Percentiles rank a stretch among this genome's conserved stretches.
Evolutionary conservation across 2,797 vertebrate genomes (phyloP).

Genomic region (Pelodytes ibericus): DNA sequence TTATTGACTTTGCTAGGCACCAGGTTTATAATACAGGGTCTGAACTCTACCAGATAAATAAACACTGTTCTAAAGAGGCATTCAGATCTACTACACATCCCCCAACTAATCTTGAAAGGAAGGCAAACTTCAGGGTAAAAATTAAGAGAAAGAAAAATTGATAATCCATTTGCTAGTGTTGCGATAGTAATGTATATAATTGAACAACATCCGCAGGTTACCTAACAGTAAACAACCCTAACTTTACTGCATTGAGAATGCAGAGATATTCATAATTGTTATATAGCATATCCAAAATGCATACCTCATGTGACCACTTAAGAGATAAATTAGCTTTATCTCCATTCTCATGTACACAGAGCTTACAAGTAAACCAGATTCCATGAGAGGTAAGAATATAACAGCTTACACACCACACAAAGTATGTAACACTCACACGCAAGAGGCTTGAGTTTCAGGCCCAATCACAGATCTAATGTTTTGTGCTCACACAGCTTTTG

Average conservation of each 20-base stretch:
- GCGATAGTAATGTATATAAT: too few relatives aligned
- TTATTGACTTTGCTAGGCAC: not conserved
- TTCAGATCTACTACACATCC: too few relatives aligned
- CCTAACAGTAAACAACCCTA: too few relatives aligned
- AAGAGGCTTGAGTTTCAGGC: conserved; percentile 33
- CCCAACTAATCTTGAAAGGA: too few relatives aligned
- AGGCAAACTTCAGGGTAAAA: too few relatives aligned
- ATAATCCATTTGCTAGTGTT: too few relatives aligned
- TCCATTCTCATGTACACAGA: conserved; percentile 4
- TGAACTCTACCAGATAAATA: not conserved
- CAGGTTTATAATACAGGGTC: not conserved
- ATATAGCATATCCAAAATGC: not conserved
- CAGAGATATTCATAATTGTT: not conserved
- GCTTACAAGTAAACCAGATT: conserved; percentile 34
- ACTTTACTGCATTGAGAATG: not conserved
- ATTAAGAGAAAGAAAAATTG: too few relatives aligned
- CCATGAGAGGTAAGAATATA: conserved; percentile 44
- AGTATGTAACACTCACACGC: conserved; percentile 33
- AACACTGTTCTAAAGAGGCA: not conserved
- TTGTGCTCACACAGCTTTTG: conserved; percentile 43
- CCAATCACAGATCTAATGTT: conserved; percentile 28
- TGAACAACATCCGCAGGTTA: too few relatives aligned
- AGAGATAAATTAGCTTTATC: conserved; percentile 27
- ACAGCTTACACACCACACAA: conserved; percentile 34
- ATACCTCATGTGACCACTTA: not conserved